Conservation (phyloP, 2,888 invertebrate species). For the Rhaphigaster nebulosa region DNA sequence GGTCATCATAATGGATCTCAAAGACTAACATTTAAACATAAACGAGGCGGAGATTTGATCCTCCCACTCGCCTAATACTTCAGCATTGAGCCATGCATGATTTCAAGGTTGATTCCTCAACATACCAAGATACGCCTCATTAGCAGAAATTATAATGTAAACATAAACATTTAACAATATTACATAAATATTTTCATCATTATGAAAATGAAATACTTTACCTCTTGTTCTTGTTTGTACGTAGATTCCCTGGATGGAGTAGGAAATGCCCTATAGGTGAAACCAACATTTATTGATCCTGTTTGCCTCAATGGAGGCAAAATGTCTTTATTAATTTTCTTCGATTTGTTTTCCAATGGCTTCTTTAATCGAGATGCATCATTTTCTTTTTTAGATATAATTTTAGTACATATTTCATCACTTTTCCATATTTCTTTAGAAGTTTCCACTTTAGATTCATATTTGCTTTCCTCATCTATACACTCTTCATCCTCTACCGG, state of each 20-base stretch:
- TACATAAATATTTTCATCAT: background rate
- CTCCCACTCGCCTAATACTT: no score
- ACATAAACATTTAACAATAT: background rate
- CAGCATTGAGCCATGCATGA: no score
- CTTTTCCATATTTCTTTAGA: slow-evolving; percentile 31
- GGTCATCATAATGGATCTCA: no score
- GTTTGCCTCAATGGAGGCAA: slow-evolving; percentile 29
- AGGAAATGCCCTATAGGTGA: slow-evolving; percentile 83
- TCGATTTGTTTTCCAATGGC: background rate
- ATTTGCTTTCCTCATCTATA: background rate
- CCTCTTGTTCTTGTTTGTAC: slow-evolving; percentile 79
- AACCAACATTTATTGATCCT: slow-evolving; percentile 68
- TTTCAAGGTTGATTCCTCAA: no score
- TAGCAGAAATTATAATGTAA: no score
- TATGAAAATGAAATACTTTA: slow-evolving; percentile 65
- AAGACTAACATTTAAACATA: no score
- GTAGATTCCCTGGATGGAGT: slow-evolving; percentile 85
- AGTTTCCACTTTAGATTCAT: background rate
- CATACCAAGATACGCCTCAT: no score
- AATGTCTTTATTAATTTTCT: slow-evolving; percentile 57
- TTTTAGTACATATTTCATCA: background rate
- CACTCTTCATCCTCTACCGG: background rate
- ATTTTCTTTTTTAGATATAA: background rate
- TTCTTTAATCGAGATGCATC: background rate
- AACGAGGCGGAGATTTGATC: no score